Evolutionary conservation across 37 sponge, comb jelly and placozoan species (phyloP), one percentile per base, ranked within the genome.

Genomic region (Diacarnus erythraeanus): DNA sequence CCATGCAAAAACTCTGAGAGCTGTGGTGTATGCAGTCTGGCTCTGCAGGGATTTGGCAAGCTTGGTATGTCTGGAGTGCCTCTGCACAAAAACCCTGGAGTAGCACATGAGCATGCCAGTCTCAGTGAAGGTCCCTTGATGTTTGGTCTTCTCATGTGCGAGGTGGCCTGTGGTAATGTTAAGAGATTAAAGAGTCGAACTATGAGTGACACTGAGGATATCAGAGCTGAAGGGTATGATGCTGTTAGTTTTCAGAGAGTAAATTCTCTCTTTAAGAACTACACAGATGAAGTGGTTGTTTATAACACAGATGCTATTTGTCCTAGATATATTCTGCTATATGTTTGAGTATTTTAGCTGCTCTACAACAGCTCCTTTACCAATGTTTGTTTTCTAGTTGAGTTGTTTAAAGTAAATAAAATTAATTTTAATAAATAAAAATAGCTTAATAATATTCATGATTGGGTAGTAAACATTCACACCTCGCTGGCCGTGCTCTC

Each of bases 211-310:
- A 42, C 1, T 12, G 20, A 77, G 31, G 77, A 76, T 0, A 58
- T 26, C 1, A 77, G 77, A 2, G 78, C 78, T 26, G n/a, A 33
- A 15, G 88, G 83, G 0, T 70, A 70, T 59, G 57, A 88, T 69
- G 61, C 81, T 17, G 77, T 88, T 39, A 57, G 64, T 63, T 78
- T 75, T 1, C 22, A 8, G 37, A 78, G 51, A 3, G 59, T 39
- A 42, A 18, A 25, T 54, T 37, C 12, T 17, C 23, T 44, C 33
- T 20, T 29, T 6, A 31, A 38, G 3, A 72, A 72, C 37, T 87
- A 74, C 81, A 83, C 84, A 82, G 78, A 69, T 57, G 89, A 89
- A 51, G 30, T 78, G 21, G 75, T 60, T 20, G 59, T 83, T 37
- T 79, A 79, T 36, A 57, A 38, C 12, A 61, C 63, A 38, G 69